phyloP scores from a whole-genome alignment of 2,113 vertebrate species.

The Corynorhinus townsendii region DNA sequence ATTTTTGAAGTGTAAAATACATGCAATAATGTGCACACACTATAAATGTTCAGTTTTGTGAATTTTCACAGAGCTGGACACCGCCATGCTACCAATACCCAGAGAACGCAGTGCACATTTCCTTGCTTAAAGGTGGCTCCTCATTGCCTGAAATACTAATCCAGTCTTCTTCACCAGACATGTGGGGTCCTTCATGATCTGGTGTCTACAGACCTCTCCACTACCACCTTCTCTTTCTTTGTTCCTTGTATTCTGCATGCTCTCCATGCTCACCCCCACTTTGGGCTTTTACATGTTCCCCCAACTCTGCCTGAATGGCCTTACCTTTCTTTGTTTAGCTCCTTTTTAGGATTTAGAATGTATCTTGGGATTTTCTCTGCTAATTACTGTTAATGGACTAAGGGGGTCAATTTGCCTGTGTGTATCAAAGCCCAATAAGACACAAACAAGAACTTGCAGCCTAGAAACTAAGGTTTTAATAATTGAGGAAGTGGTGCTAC shows the following conservation, averaged over 20 bases:
- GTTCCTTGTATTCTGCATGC: background rate
- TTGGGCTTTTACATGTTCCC: background rate
- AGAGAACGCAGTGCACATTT: background rate
- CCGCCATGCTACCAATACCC: background rate
- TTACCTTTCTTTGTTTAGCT: background rate
- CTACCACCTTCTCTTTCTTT: background rate
- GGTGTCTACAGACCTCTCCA: background rate
- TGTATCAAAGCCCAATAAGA: background rate
- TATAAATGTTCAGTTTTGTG: background rate
- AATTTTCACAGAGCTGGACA: background rate
- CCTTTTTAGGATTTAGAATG: background rate
- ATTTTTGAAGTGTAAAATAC: background rate
- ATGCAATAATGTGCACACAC: background rate
- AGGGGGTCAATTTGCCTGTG: background rate
- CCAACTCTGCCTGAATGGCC: background rate
- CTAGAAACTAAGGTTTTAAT: background rate
- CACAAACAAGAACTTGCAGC: background rate
- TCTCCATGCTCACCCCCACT: background rate
- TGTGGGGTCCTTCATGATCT: background rate
- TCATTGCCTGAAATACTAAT: background rate
- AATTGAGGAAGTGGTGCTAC: background rate
- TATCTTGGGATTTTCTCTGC: background rate
- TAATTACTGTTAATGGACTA: background rate
- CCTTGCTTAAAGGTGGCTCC: background rate
- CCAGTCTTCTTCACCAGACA: background rate